These are phyloP conservation scores for Agyllia agylla DNA, from an alignment of 2,888 invertebrate genomes.

Conservation along the genomic window DNA sequence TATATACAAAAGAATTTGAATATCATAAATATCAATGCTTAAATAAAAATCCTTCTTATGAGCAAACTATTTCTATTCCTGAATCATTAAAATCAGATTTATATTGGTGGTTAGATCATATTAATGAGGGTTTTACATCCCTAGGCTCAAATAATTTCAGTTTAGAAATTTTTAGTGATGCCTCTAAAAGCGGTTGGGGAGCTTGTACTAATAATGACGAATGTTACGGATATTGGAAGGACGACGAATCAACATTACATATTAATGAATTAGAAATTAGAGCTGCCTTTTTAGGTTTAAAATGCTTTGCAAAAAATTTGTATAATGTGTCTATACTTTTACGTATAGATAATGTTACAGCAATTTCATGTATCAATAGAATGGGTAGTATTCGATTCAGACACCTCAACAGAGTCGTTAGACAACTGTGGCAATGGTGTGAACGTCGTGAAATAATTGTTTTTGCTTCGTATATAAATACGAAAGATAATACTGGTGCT, in stretches of 20 bases:
- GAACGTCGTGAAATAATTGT: conserved; percentile 21
- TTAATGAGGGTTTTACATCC: background rate
- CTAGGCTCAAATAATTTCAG: background rate
- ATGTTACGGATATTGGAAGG: conserved; percentile 16
- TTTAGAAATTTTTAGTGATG: conserved; percentile 20
- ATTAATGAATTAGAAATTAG: conserved; percentile 51
- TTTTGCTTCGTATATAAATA: conserved; percentile 46
- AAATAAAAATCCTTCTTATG: background rate
- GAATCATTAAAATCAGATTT: background rate
- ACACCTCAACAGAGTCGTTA: conserved; percentile 34
- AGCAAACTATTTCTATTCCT: background rate
- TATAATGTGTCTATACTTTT: background rate
- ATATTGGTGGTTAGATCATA: background rate
- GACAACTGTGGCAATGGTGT: conserved; percentile 46
- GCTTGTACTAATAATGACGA: background rate
- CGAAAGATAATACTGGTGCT: conserved; percentile 27
- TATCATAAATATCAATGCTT: background rate
- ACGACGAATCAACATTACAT: conserved; percentile 10
- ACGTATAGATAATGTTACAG: conserved; percentile 40
- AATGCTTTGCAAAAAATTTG: conserved; percentile 1
- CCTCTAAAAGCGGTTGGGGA: conserved; percentile 25
- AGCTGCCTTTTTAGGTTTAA: conserved; percentile 45
- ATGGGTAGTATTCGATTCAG: conserved; percentile 48
- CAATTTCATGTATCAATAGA: conserved; percentile 50
- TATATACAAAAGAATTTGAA: conserved; percentile 46